Base-by-base conservation (phyloP, 2,113 vertebrate species). In the Ameiurus melas region DNA sequence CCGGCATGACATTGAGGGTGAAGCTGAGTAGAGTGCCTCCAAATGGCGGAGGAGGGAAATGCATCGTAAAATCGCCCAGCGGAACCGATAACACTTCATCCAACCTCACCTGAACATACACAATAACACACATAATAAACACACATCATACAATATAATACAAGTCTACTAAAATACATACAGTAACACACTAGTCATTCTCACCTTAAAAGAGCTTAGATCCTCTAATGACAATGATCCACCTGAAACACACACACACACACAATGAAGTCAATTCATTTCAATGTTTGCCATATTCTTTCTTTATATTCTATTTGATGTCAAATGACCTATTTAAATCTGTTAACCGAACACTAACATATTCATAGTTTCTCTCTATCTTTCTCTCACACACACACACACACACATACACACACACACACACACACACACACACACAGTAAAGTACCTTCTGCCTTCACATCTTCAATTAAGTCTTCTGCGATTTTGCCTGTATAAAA, bases 401-500 rank as follows among this genome's bases (percentile, higher is more conserved):
- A 1, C 25, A 6, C 83, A 55, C 27, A 55, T 51, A 83, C 83
- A 6, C 51, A 90, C 10, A 64, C 43, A 9, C 55, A 84, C 39
- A 30, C 12, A 62, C 58, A 84, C 82, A 84, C 43, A 73, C 16
- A 57, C 47, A 73, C n/a, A 85, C 10, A 39, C 27, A 27, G 2
- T 1, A 30, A 57, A 4, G 0, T 89, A 99, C 98, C 97, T 94
- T 92, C 90, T 19, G 51, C 85, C 86, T 89, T 86, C 3, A 96
- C 60, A 55, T 99, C 98, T 7, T 95, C 81, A 89, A 99, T 94
- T 87, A 99, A 93, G 75, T 92, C 92, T 0, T 27, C 64, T 91
- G 95, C 97, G 19, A 98, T 95, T n/a, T 57, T 71, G 53, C 97
- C 98, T 0, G 75, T 91, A 88, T 99, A 99, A 89, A 99, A 97